Base-by-base conservation (phyloP, 2,888 invertebrate species). In the Malthinus flaveolus region DNA sequence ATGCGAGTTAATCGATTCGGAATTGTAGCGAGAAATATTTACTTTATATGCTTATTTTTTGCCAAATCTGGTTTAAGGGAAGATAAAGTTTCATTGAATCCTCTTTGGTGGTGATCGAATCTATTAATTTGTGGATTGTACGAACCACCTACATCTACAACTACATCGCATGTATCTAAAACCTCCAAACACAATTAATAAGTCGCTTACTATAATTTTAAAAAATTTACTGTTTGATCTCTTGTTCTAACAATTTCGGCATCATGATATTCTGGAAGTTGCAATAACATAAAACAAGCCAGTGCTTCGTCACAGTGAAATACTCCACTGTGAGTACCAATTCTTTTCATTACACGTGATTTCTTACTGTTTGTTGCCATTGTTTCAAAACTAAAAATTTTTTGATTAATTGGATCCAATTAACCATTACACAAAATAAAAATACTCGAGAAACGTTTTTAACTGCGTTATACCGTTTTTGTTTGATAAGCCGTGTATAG, bases 271-370 rank as follows among this genome's bases (percentile, higher is more conserved):
- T 87, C 82, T 0, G 94, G 91, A 3, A 97, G 78, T 48, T 84
- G 82, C 73, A 89, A 90, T 11, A 99, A 82, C 89, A 99, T 87
- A 73, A 85, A 94, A 76, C 96, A 96, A 0, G 96, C 98, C n/a
- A 98, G 80, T 0, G 89, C 92, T 78, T 97, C 97, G 74, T 97
- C 97, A 72, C 95, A 95, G 78, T 97, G 96, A 75, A 97, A 97
- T 0, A 84, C 83, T 0, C 96, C 96, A 81, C 87, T 83, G 67
- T 90, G 90, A 0, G 90, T 91, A 6, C 90, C 90, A 59, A 91
- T 90, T 72, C 73, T 81, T 51, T 79, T 72, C 10, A 69, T 52
- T 37, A 75, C 45, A 51, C 73, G 69, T n/a, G 72, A 62, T 45
- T 51, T 66, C 66, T 78, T 77, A 32, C 63, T 69, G 42, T 73